Evolutionary conservation across 2,113 vertebrate genomes (phyloP), one percentile per base, ranked within the genome.

Genomic region (Thinocorus orbignyianus): DNA sequence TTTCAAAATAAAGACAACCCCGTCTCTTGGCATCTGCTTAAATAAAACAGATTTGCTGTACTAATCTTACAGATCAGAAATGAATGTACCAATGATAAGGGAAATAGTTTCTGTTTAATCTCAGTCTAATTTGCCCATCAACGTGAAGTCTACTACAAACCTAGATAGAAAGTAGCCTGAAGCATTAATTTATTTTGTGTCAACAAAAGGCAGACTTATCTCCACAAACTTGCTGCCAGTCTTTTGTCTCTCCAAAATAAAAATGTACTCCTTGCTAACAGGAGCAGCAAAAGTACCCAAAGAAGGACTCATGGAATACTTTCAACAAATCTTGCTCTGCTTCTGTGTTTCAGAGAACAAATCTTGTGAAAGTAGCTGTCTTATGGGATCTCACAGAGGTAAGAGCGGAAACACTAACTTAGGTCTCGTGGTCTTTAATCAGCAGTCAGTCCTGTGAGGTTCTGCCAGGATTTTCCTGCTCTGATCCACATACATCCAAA

Each of bases 1-100:
- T 92, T 91, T 64, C 30, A 85, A 52, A 94, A 44, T 57, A 69
- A 66, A 30, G 18, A 79, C 35, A 95, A 60, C 4, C 7, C 4
- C 4, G 49, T 86, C 51, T 91, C 80, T 88, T 91, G 69, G 60
- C 69, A 93, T 86, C 72, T 92, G 64, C 86, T 92, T 88, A 85
- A 86, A 78, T 51, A 86, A 89, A 91, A 78, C n/a, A 0, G 0
- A 86, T 81, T 88, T 81, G 30, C 80, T 74, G 30, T 68, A 74
- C 42, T 88, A 81, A 94, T 77, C 51, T 85, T 68, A 88, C 19
- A 55, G 83, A 83, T 78, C 64, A 48, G 54, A 88, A 90, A 82
- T 46, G 1, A 94, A 86, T 1, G 2, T 61, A 78, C 64, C 42
- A 71, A 84, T 91, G 72, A 93, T 80, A 94, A 90, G 61, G 69